A percentile compares a stretch with the other conserved stretches of the same genome.
These are phyloP conservation scores for Argopecten irradians DNA, from an alignment of 1,140 invertebrate species.

Conservation along the genomic window DNA sequence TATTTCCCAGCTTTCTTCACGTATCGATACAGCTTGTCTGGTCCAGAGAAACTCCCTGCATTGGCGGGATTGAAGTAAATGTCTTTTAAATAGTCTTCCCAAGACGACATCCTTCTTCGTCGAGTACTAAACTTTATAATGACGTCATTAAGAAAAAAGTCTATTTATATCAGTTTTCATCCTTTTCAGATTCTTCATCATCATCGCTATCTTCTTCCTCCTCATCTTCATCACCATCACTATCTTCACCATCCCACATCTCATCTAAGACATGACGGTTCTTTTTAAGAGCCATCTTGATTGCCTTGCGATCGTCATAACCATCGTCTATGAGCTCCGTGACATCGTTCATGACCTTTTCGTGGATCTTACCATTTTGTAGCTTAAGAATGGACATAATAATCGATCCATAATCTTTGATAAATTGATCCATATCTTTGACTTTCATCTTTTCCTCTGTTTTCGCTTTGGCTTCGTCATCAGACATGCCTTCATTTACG, in stretches of 20 bases:
- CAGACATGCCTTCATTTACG: not conserved
- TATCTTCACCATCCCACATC: not conserved
- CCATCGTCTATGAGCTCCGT: not conserved
- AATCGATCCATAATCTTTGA: not conserved
- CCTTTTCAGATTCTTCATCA: not conserved
- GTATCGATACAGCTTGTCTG: too few species aligned
- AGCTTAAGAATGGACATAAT: conserved; percentile 15
- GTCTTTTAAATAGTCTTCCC: conserved; percentile 34
- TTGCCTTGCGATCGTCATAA: not conserved
- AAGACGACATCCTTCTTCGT: conserved; percentile 24
- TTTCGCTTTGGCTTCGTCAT: not conserved
- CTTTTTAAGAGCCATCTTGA: conserved; percentile 28
- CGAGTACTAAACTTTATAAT: not conserved
- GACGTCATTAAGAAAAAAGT: not conserved
- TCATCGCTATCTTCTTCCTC: not conserved
- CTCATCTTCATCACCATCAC: not conserved
- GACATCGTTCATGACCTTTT: conserved; percentile 7
- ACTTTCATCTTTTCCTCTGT: not conserved
- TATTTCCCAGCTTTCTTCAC: too few species aligned
- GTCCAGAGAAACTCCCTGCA: too few species aligned
- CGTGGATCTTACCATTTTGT: conserved; percentile 14
- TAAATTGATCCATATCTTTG: not conserved
- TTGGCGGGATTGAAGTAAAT: conserved; percentile 39
- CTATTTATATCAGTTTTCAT: not conserved
- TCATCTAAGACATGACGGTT: not conserved